phyloP scores from a whole-genome alignment of 2,797 vertebrate genomes.

The Falco novaeseelandiae region DNA sequence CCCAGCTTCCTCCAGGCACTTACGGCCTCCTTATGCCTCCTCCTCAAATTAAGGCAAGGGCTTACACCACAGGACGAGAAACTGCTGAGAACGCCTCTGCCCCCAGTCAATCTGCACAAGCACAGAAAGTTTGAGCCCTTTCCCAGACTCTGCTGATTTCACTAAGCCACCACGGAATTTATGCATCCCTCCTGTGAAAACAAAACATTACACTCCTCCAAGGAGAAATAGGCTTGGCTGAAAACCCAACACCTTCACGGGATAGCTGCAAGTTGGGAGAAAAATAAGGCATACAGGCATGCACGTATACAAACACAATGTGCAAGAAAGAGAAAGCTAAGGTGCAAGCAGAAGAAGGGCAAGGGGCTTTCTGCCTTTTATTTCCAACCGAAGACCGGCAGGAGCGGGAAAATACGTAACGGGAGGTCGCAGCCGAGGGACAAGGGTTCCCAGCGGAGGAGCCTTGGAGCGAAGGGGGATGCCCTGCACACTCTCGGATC shows the following conservation, averaged over 20 bases:
- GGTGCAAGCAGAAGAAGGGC: not conserved
- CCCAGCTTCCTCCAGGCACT: not conserved
- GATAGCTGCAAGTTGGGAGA: not conserved
- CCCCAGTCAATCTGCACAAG: not conserved
- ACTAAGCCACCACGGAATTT: not conserved
- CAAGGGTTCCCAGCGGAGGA: too few relatives aligned
- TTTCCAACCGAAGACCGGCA: not conserved
- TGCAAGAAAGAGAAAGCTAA: not conserved
- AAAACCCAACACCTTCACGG: not conserved
- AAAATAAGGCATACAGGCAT: not conserved
- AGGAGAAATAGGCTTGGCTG: not conserved
- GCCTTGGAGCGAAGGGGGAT: not conserved
- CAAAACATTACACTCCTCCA: not conserved
- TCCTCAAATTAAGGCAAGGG: not conserved
- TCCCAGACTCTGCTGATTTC: not conserved
- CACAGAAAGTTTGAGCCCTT: not conserved
- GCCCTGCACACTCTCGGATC: not conserved
- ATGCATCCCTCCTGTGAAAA: not conserved
- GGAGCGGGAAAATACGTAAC: not conserved
- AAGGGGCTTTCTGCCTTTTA: not conserved
- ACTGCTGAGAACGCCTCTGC: not conserved
- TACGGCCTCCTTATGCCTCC: fast-evolving
- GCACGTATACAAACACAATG: not conserved
- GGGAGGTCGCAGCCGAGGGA: not conserved
- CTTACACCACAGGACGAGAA: not conserved